Evolutionary conservation across 2,797 vertebrate genomes (phyloP).

Genomic region (Coranthus polyacanthus): DNA sequence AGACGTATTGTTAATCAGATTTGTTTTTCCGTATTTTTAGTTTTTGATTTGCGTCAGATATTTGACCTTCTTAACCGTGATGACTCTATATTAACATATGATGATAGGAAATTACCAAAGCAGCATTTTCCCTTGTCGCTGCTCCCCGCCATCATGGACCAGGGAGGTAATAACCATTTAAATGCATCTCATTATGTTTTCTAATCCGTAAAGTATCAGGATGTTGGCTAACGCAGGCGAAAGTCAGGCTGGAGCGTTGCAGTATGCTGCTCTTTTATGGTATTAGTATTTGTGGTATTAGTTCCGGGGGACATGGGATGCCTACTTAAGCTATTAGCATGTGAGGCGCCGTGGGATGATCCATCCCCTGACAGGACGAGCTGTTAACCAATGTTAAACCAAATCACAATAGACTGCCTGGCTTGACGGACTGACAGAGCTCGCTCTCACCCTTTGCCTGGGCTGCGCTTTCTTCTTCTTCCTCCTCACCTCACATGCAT

Average conservation of each 20-base stretch:
- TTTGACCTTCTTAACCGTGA: conserved; percentile 29
- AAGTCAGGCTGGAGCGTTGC: conserved; percentile 60
- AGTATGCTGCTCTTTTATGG: conserved; percentile 78
- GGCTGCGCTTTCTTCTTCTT: conserved; percentile 41
- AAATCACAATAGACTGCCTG: conserved; percentile 78
- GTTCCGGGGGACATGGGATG: conserved; percentile 85
- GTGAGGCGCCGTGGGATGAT: conserved; percentile 81
- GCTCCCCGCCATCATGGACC: conserved; percentile 41
- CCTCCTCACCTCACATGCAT: conserved; percentile 7
- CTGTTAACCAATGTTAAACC: conserved; percentile 80
- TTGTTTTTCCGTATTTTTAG: background rate
- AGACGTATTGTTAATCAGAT: no score
- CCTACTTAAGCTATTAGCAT: conserved; percentile 87
- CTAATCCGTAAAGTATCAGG: conserved; percentile 85
- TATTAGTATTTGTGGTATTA: conserved; percentile 87
- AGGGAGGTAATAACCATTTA: conserved; percentile 83
- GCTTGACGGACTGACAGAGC: conserved; percentile 76
- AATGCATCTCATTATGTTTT: conserved; percentile 86
- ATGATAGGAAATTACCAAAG: conserved; percentile 60
- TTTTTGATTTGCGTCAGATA: conserved; percentile 32
- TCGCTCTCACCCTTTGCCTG: conserved; percentile 45
- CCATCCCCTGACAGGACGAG: conserved; percentile 79
- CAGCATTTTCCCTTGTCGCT: conserved; percentile 35
- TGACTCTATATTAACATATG: conserved; percentile 57
- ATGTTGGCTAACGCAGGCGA: conserved; percentile 75